Evolutionary conservation across 2,888 invertebrate genomes (phyloP).

Genomic region (Phoronis australis): DNA sequence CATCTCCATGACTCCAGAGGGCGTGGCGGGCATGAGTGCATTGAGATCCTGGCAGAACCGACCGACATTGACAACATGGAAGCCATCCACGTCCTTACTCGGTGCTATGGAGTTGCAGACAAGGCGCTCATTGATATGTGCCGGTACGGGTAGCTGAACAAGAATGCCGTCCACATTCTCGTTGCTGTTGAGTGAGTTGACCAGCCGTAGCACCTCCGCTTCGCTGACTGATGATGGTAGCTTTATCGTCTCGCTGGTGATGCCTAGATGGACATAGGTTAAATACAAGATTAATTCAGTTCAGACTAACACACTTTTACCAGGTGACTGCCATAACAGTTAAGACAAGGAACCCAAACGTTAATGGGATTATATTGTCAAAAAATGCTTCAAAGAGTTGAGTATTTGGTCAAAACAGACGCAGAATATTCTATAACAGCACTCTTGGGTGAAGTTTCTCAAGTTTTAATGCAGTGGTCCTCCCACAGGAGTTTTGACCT

Average conservation of each 20-base stretch:
- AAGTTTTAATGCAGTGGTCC: too few relatives aligned
- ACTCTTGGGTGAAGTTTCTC: too few relatives aligned
- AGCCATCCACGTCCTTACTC: slow-evolving; percentile 87
- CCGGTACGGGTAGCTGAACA: slow-evolving; percentile 70
- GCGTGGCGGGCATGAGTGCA: slow-evolving; percentile 71
- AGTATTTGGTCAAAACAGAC: too few relatives aligned
- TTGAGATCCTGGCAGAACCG: slow-evolving; percentile 54
- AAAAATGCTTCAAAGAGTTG: too few relatives aligned
- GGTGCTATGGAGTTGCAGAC: slow-evolving; percentile 76
- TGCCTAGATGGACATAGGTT: slow-evolving; percentile 37
- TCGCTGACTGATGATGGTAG: slow-evolving; percentile 62
- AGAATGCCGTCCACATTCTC: slow-evolving; percentile 73
- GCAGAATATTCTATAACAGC: too few relatives aligned
- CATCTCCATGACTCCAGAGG: slow-evolving; percentile 67
- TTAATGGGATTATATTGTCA: too few relatives aligned
- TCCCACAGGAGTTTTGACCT: too few relatives aligned
- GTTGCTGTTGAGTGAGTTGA: slow-evolving; percentile 64
- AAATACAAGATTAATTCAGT: too few relatives aligned
- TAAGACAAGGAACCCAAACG: too few relatives aligned
- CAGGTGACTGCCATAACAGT: too few relatives aligned
- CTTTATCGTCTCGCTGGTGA: slow-evolving; percentile 62
- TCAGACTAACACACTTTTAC: too few relatives aligned
- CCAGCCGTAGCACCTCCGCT: slow-evolving; percentile 60
- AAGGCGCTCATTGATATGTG: slow-evolving; percentile 62
- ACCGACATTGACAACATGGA: slow-evolving; percentile 78